phyloP scores from a whole-genome alignment of 2,888 invertebrate genomes.

The Campopleginae sp. region DNA sequence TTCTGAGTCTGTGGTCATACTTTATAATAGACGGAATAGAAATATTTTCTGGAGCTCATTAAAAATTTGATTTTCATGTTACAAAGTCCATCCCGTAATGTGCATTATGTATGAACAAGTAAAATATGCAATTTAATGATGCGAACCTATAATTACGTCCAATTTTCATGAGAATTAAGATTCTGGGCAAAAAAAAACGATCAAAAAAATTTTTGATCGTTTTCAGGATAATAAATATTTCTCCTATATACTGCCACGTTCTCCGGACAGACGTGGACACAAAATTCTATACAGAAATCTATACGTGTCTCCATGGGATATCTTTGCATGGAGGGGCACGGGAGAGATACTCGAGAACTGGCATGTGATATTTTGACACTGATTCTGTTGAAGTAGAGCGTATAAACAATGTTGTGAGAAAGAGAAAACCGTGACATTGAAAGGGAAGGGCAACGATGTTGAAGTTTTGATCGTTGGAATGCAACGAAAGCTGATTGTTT shows the following conservation, averaged over 20 bases:
- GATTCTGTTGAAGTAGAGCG: slow-evolving; percentile 47
- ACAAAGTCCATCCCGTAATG: not conserved
- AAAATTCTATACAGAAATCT: not conserved
- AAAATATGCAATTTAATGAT: too few relatives aligned
- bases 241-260: slow-evolving; percentile 1
- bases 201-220: not conserved
- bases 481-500: too few relatives aligned
- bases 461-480: too few relatives aligned
- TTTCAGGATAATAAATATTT: not conserved
- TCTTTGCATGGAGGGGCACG: slow-evolving; percentile 21
- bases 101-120: too few relatives aligned
- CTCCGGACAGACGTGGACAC: not conserved
- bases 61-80: not conserved
- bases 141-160: too few relatives aligned
- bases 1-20: not conserved
- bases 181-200: too few relatives aligned
- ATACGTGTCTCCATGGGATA: not conserved
- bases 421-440: not conserved
- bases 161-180: too few relatives aligned
- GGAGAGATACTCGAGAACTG: slow-evolving; percentile 37
- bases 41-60: not conserved
- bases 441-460: too few relatives aligned
- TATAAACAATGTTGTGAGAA: slow-evolving; percentile 36
- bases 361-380: slow-evolving; percentile 51
- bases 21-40: not conserved